Evolutionary conservation across 2,797 vertebrate species (phyloP).

Genomic region (Nyctalus aviator): DNA sequence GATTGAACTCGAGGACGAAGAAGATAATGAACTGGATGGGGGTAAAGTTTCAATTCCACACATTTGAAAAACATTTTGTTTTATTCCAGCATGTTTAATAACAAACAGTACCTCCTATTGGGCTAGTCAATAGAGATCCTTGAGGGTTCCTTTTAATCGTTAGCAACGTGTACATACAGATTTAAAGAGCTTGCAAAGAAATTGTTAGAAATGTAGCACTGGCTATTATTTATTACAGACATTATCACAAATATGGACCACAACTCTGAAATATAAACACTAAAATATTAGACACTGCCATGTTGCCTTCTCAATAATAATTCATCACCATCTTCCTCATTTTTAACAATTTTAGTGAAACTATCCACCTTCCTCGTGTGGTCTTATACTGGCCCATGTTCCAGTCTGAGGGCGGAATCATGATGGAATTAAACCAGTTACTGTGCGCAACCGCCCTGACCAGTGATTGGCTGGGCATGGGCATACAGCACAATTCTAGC

Average conservation of each 20-base stretch:
- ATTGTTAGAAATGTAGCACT: not conserved
- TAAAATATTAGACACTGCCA: not conserved
- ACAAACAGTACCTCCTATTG: not conserved
- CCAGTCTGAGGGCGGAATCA: not conserved
- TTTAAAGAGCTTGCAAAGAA: constrained; percentile 5
- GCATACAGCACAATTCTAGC: not conserved
- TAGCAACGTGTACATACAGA: not conserved
- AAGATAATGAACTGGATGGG: not conserved
- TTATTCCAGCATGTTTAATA: not conserved
- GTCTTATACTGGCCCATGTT: not conserved
- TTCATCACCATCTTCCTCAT: not conserved
- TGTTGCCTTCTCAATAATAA: not conserved
- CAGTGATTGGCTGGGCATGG: no score
- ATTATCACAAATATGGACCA: not conserved
- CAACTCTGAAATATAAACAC: not conserved
- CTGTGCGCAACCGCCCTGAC: not conserved
- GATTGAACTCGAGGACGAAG: not conserved
- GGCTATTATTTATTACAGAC: not conserved
- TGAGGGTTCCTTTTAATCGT: constrained; percentile 37
- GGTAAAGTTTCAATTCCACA: not conserved
- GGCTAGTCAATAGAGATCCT: not conserved
- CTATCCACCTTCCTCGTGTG: not conserved
- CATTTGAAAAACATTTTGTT: not conserved
- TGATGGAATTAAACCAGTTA: not conserved
- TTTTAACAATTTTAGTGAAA: constrained; percentile 11